Conservation (phyloP, 2,797 vertebrate genomes). For the Gadopsis bispinosus region DNA sequence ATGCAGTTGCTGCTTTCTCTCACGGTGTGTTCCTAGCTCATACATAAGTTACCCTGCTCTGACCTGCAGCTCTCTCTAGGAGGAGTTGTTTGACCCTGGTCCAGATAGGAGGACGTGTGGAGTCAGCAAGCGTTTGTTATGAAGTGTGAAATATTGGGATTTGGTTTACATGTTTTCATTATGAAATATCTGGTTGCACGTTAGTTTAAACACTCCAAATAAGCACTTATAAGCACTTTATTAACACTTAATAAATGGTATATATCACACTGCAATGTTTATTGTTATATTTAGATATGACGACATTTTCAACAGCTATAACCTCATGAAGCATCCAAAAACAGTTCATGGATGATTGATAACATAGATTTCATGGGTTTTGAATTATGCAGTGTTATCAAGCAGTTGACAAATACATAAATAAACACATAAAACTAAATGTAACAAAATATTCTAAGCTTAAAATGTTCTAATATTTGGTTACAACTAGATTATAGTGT, state of each 20-base stretch:
- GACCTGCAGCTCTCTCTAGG: constrained; percentile 75
- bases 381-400: background rate
- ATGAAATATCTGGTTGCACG: background rate
- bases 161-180: constrained; percentile 8
- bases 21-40: constrained; percentile 72
- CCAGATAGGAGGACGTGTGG: constrained; percentile 47
- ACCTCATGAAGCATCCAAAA: background rate
- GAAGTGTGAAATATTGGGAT: constrained; percentile 31
- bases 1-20: constrained; percentile 74
- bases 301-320: background rate
- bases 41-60: constrained; percentile 81
- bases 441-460: background rate
- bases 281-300: background rate
- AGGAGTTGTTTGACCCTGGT: constrained; percentile 74
- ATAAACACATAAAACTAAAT: background rate
- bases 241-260: background rate
- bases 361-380: background rate
- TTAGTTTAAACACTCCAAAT: background rate
- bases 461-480: background rate
- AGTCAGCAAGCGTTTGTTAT: constrained; percentile 63
- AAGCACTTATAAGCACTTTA: background rate
- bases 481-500: background rate
- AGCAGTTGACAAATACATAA: background rate
- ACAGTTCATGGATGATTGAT: background rate
- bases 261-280: background rate